Evolutionary conservation across 2,113 vertebrate species (phyloP).

Genomic region (Amblyornis subalaris): DNA sequence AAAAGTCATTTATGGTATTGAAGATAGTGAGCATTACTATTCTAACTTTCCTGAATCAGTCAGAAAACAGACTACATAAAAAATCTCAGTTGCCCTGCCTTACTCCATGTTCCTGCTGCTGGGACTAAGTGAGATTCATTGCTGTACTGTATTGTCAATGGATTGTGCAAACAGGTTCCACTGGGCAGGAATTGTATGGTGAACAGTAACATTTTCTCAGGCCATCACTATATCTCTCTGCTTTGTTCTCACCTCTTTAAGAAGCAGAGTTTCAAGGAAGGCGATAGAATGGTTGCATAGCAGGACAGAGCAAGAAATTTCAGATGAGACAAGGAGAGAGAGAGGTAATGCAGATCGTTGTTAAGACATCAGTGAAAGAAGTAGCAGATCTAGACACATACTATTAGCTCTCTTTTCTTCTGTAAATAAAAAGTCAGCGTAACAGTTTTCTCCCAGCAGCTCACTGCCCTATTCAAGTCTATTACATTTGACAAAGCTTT

Average conservation of each 20-base stretch:
- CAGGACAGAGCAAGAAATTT: neutral
- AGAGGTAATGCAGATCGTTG: neutral
- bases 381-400: neutral
- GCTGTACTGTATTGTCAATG: neutral
- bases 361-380: neutral
- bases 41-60: neutral
- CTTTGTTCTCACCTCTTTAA: neutral
- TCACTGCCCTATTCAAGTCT: neutral
- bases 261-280: neutral
- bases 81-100: neutral
- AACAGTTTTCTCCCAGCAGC: neutral
- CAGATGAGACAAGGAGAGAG: neutral
- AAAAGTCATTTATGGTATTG: neutral
- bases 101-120: fast-evolving
- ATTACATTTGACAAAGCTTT: neutral
- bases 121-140: neutral
- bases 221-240: neutral
- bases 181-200: neutral
- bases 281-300: neutral
- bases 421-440: neutral
- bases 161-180: neutral
- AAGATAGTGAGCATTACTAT: neutral
- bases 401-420: neutral
- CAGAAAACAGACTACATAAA: neutral
- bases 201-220: neutral